A percentile compares a stretch with the other conserved stretches of the same genome.
Conservation (phyloP, 2,797 vertebrate species). For the Catostomus latipinnis region DNA sequence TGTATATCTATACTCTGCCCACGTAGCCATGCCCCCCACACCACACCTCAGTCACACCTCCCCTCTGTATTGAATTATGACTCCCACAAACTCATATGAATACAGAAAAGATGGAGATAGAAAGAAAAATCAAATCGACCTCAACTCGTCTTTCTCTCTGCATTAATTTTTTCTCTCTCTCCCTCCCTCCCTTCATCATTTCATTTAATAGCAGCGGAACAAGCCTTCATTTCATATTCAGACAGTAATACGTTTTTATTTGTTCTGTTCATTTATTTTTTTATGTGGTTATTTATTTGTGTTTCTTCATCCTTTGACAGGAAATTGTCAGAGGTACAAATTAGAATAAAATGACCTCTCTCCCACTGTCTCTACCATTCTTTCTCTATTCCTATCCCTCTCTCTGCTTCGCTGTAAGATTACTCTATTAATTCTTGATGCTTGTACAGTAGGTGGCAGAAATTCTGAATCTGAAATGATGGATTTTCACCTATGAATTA, state of each 20-base stretch:
- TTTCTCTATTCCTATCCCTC: constrained; percentile 1
- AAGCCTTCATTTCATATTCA: constrained; percentile 40
- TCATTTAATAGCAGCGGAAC: constrained; percentile 36
- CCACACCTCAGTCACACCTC: constrained; percentile 31
- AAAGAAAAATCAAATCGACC: constrained; percentile 2
- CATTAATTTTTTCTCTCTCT: not conserved
- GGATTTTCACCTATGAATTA: constrained; percentile 70
- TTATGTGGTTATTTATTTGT: constrained; percentile 51
- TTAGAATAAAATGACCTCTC: constrained; percentile 60
- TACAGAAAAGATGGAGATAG: constrained; percentile 40
- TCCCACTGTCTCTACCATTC: not conserved
- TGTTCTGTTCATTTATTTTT: constrained; percentile 22
- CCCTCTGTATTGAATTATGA: constrained; percentile 42
- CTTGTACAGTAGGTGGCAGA: constrained; percentile 63
- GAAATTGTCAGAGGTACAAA: constrained; percentile 62
- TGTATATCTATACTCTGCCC: constrained; percentile 33
- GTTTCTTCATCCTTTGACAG: constrained; percentile 54
- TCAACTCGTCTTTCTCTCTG: not conserved
- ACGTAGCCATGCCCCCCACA: constrained; percentile 32
- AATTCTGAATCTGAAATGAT: constrained; percentile 67
- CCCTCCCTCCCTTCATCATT: constrained; percentile 18
- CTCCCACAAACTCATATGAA: constrained; percentile 27
- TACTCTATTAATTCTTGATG: constrained; percentile 74
- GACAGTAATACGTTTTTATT: constrained; percentile 35
- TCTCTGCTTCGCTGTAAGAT: constrained; percentile 58